phyloP scores from a whole-genome alignment of 2,888 invertebrate species.

The Odontocolon sp. region DNA sequence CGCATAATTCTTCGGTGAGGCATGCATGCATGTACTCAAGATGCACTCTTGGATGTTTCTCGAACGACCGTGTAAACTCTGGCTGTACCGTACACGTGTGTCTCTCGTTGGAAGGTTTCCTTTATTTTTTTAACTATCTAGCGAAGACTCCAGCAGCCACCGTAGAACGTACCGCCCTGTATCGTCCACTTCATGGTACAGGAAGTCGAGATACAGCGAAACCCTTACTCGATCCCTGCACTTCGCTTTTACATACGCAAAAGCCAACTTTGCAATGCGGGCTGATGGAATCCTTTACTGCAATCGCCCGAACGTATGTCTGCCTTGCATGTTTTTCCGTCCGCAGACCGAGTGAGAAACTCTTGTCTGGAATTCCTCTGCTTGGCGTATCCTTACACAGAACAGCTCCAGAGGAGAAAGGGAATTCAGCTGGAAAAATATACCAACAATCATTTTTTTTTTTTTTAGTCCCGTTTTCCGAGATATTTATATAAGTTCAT shows the following conservation, averaged over 20 bases:
- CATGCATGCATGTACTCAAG: constrained; percentile 13
- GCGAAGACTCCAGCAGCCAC: not conserved
- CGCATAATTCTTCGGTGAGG: constrained; percentile 12
- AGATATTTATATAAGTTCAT: too few species aligned
- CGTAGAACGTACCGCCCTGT: not conserved
- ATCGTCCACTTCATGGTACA: not conserved
- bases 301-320: not conserved
- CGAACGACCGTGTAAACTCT: not conserved
- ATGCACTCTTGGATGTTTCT: constrained; percentile 24
- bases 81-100: constrained; percentile 1
- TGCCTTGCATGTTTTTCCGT: not conserved
- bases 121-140: not conserved
- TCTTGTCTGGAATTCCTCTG: constrained; percentile 11
- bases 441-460: not conserved
- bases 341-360: not conserved
- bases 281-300: constrained; percentile 27
- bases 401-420: not conserved
- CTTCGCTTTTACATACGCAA: not conserved
- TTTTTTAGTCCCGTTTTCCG: too few species aligned
- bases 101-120: not conserved
- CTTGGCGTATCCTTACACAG: too few species aligned
- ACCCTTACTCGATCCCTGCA: constrained; percentile 6
- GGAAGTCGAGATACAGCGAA: constrained; percentile 20
- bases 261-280: constrained; percentile 26
- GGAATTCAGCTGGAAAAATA: not conserved